Evolutionary conservation across 2,888 invertebrate genomes (phyloP), one percentile per base, ranked within the genome.

Genomic region (Agonopterix subpropinquella): DNA sequence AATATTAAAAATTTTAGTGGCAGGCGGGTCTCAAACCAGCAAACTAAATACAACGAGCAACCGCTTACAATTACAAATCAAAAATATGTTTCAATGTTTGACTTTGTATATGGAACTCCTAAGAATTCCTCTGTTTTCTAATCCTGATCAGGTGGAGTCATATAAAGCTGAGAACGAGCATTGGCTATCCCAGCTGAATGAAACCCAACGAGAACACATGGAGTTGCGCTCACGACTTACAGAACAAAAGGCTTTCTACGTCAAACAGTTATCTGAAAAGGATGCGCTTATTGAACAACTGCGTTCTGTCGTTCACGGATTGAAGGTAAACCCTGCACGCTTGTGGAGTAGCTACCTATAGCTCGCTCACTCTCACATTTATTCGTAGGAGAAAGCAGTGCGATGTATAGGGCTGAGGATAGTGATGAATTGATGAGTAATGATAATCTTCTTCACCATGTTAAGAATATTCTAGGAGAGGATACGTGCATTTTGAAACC

Each of bases 161-260:
- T 93, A 92, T 61, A 91, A 92, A 62, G 88, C 85, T 3, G 93
- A 93, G 64, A 89, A 90, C 42, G 89, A 91, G 48, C 92, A 92
- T 59, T 92, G 92, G 91, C 62, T 91, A 28, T 67, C 81, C 3
- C 92, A 92, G 61, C 75, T 91, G 0, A 89, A 76, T 48, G 85
- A 84, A 41, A 87, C 83, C 42, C 90, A 90, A 54, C 77, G 80
- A 1, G 90, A 90, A 52, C 89, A 90, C 36, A 70, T 83, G 50
- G 90, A 89, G 36, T 60, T 91, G 37, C 85, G 90, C 5, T 69
- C 84, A 11, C 82, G 87, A 49, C 65, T 91, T 2, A 82, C 86
- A 0, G 88, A 89, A 50, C 85, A 87, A 53, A 86, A 81, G 54
- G 69, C 85, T 1, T 39, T 70, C 1, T 70, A 79, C 43, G 50